Conservation (phyloP, 92 coral and sea anemone species). For the Meandrina meandrites region DNA sequence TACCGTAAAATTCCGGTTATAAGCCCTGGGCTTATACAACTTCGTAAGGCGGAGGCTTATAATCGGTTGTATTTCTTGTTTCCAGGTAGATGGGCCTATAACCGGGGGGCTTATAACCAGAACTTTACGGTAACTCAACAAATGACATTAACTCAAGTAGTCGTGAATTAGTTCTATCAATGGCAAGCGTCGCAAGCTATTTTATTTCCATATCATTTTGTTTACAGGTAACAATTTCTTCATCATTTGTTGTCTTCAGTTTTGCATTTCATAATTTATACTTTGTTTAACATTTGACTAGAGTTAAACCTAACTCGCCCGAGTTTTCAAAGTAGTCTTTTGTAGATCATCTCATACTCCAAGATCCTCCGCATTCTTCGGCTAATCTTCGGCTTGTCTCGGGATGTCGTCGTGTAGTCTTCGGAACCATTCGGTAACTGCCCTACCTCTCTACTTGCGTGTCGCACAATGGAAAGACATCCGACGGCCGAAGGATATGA, state of each 20-base stretch:
- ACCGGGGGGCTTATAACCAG: no score
- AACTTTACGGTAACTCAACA: no score
- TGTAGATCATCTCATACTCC: neutral
- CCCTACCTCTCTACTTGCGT: neutral
- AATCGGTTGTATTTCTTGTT: no score
- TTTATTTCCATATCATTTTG: neutral
- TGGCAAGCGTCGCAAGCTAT: neutral
- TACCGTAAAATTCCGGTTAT: no score
- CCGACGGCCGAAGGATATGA: neutral
- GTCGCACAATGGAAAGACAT: neutral
- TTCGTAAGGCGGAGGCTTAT: no score
- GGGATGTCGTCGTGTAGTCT: neutral
- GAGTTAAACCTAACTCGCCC: neutral
- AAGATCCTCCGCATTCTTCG: conserved; percentile 8
- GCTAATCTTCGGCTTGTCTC: conserved; percentile 1
- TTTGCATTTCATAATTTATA: neutral
- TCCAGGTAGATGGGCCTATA: no score
- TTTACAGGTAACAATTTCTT: conserved; percentile 4
- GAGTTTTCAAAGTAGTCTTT: conserved; percentile 4
- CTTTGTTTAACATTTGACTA: neutral
- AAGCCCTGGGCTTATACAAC: no score
- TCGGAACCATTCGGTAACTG: neutral
- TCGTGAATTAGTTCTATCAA: neutral
- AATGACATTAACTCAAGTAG: no score
- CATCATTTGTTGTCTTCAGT: neutral